These are phyloP conservation scores for Troides oblongomaculatus DNA, from an alignment of 2,888 invertebrate species.

Conservation along the genomic window DNA sequence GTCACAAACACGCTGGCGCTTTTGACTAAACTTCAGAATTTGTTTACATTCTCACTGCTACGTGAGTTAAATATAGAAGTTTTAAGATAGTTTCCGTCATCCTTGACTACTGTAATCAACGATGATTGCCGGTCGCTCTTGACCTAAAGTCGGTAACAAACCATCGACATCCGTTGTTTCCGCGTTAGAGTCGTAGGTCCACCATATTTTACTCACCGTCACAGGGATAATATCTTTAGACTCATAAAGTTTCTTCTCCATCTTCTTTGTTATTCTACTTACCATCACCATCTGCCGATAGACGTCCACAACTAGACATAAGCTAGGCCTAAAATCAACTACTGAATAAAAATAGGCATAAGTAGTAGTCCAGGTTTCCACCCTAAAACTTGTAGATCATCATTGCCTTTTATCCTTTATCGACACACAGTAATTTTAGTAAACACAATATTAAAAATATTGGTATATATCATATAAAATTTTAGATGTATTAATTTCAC, in stretches of 20 bases:
- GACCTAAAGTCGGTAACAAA: slow-evolving; percentile 51
- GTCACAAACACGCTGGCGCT: slow-evolving; percentile 8
- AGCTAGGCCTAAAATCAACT: no score
- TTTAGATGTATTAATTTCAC: no score
- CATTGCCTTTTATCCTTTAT: no score
- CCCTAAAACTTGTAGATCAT: no score
- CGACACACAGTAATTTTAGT: no score
- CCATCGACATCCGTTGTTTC: slow-evolving; percentile 30
- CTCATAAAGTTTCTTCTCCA: not conserved
- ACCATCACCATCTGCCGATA: no score
- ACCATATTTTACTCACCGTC: slow-evolving; percentile 3
- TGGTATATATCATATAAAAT: no score
- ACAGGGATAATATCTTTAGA: slow-evolving; percentile 1
- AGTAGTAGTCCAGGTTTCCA: no score
- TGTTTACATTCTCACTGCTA: slow-evolving; percentile 24
- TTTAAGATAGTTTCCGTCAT: slow-evolving; percentile 49
- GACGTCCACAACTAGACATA: no score
- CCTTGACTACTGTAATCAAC: slow-evolving; percentile 49
- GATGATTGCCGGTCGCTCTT: slow-evolving; percentile 59
- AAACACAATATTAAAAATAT: no score
- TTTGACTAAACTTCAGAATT: slow-evolving; percentile 14
- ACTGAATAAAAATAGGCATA: no score
- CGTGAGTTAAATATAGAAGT: slow-evolving; percentile 33
- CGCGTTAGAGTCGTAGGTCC: slow-evolving; percentile 22
- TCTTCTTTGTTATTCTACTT: not conserved